Percentiles rank a stretch among this genome's conserved stretches.
These are phyloP conservation scores for Eubucco bourcierii DNA, from an alignment of 2,113 vertebrate genomes.

Conservation along the genomic window DNA sequence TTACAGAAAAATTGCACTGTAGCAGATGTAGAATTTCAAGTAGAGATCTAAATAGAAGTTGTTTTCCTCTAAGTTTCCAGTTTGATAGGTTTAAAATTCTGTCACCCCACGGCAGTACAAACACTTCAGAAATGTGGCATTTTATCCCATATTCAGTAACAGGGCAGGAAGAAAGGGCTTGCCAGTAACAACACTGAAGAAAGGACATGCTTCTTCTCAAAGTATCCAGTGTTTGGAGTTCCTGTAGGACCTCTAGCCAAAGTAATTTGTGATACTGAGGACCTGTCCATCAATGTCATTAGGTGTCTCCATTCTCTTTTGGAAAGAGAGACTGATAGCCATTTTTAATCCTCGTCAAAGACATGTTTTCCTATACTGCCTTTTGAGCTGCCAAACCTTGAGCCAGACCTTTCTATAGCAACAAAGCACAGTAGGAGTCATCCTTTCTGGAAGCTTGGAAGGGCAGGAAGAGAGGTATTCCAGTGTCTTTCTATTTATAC, in stretches of 20 bases:
- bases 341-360: slow-evolving; percentile 21
- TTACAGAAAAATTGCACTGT: background rate
- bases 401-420: slow-evolving; percentile 58
- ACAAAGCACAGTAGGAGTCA: slow-evolving; percentile 54
- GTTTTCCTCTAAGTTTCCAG: background rate
- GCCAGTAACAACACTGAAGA: slow-evolving; percentile 15
- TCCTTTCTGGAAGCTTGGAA: slow-evolving; percentile 68
- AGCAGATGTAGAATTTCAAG: background rate
- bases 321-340: background rate
- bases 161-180: background rate
- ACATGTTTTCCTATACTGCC: slow-evolving; percentile 36
- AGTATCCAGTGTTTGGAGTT: background rate
- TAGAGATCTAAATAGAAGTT: background rate
- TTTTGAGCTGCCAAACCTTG: background rate
- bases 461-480: slow-evolving; percentile 59
- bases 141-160: background rate
- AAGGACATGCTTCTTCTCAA: background rate
- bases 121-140: slow-evolving; percentile 6
- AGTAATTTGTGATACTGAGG: background rate
- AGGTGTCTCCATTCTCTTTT: background rate
- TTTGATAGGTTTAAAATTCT: background rate
- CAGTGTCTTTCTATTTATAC: slow-evolving; percentile 77
- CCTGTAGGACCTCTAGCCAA: background rate
- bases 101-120: background rate
- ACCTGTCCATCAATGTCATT: background rate